These are phyloP conservation scores for Zaprionus vittiger DNA, from an alignment of 1,140 invertebrate genomes.

Conservation along the genomic window DNA sequence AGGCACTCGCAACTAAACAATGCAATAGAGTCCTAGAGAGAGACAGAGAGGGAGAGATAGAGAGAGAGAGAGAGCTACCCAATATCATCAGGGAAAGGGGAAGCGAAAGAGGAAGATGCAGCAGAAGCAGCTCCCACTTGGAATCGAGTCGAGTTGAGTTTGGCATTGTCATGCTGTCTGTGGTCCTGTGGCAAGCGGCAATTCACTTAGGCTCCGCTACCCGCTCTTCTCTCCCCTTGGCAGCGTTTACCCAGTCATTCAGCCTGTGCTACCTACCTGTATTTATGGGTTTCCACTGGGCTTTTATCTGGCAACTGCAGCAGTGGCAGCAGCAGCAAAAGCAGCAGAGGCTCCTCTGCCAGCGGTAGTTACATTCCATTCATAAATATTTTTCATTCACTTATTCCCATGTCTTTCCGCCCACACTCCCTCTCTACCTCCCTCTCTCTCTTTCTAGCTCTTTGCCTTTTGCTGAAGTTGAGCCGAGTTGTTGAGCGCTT, in stretches of 20 bases:
- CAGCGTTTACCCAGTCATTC: constrained; percentile 75
- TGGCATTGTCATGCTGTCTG: constrained; percentile 69
- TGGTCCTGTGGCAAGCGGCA: constrained; percentile 59
- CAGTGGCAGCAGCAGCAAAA: constrained; percentile 9
- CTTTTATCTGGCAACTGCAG: constrained; percentile 67
- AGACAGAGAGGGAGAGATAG: not conserved
- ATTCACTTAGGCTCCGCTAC: constrained; percentile 65
- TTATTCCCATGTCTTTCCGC: constrained; percentile 40
- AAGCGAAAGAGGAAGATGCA: not conserved
- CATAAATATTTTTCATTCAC: constrained; percentile 82
- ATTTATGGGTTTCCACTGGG: constrained; percentile 72
- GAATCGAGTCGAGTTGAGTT: constrained; percentile 38
- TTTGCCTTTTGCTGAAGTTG: constrained; percentile 56
- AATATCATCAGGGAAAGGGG: not conserved
- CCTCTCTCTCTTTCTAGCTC: constrained; percentile 8
- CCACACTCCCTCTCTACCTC: not conserved
- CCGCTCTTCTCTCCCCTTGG: constrained; percentile 19
- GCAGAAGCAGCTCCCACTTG: constrained; percentile 11
- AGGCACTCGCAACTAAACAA: constrained; percentile 49
- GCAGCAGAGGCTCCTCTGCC: not conserved
- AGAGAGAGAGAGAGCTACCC: not conserved
- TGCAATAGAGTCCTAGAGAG: constrained; percentile 43
- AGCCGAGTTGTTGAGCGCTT: constrained; percentile 44
- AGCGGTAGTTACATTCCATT: constrained; percentile 78
- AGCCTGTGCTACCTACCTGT: constrained; percentile 73